A percentile compares a stretch with the other conserved stretches of the same genome.
Conservation (phyloP, 1,140 invertebrate species). For the Brachystomella parvula region DNA sequence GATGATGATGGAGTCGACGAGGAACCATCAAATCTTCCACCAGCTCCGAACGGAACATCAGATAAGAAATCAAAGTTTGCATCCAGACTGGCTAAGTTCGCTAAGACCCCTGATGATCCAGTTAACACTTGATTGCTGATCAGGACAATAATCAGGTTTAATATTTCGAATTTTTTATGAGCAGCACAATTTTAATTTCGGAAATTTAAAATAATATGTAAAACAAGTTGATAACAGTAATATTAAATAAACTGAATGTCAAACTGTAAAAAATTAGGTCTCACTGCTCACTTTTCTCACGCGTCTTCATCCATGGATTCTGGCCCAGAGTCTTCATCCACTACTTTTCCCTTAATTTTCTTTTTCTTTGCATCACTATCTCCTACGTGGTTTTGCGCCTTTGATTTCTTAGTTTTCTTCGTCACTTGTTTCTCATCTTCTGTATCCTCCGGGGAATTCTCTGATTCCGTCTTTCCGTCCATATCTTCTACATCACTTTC, state of each 20-base stretch:
- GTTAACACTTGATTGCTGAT: too few relatives aligned
- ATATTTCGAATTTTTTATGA: too few relatives aligned
- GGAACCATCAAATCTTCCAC: neutral
- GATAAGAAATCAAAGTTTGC: slow-evolving; percentile 19
- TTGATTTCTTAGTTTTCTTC: neutral
- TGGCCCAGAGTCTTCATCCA: slow-evolving; percentile 13
- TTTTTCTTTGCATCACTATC: slow-evolving; percentile 8
- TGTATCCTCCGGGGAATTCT: neutral
- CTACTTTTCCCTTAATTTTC: slow-evolving; percentile 17
- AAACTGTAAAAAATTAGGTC: too few relatives aligned
- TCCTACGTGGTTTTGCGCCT: neutral
- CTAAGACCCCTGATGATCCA: neutral
- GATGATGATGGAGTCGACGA: slow-evolving; percentile 12
- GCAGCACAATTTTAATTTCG: too few relatives aligned
- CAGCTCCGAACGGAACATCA: neutral
- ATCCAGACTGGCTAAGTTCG: slow-evolving; percentile 16
- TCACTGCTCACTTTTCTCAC: too few relatives aligned
- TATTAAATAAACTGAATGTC: too few relatives aligned
- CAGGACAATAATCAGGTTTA: too few relatives aligned
- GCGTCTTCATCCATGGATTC: slow-evolving; percentile 33
- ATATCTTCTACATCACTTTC: slow-evolving; percentile 25
- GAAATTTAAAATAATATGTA: too few relatives aligned
- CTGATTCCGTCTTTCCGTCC: slow-evolving; percentile 5
- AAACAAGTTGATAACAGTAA: too few relatives aligned
- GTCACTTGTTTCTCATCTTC: slow-evolving; percentile 1